Conservation (phyloP, 1,140 invertebrate genomes). For the Cataglyphis hispanica region DNA sequence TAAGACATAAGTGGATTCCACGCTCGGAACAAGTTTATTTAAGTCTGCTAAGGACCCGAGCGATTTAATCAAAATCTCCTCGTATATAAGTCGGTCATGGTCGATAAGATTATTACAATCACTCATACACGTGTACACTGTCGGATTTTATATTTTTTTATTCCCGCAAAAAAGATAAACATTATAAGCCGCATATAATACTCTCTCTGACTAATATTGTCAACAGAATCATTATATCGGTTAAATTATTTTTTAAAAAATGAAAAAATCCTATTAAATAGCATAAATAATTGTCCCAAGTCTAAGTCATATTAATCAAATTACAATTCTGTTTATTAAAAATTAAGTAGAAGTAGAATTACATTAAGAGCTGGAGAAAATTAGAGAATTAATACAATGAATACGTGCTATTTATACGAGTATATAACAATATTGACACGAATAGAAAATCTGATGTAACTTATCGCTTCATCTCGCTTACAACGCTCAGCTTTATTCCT, state of each 20-base stretch:
- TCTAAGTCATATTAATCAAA: not conserved
- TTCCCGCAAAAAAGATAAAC: not conserved
- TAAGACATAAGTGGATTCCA: conserved; percentile 57
- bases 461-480: conserved; percentile 36
- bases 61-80: conserved; percentile 50
- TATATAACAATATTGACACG: not conserved
- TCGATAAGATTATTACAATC: conserved; percentile 52
- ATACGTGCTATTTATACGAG: not conserved
- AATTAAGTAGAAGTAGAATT: not conserved
- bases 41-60: conserved; percentile 4
- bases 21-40: conserved; percentile 56
- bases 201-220: not conserved
- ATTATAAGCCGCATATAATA: not conserved
- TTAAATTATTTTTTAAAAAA: not conserved
- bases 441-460: conserved; percentile 47
- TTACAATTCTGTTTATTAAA: not conserved
- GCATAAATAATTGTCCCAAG: not conserved
- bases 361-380: not conserved
- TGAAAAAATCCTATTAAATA: not conserved
- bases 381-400: conserved; percentile 23
- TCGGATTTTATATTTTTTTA: conserved; percentile 49
- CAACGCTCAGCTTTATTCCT: conserved; percentile 22
- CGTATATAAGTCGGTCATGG: conserved; percentile 39
- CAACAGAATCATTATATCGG: not conserved
- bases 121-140: not conserved